Evolutionary conservation across 1,140 invertebrate genomes (phyloP).

Genomic region (Aphelinus certus): DNA sequence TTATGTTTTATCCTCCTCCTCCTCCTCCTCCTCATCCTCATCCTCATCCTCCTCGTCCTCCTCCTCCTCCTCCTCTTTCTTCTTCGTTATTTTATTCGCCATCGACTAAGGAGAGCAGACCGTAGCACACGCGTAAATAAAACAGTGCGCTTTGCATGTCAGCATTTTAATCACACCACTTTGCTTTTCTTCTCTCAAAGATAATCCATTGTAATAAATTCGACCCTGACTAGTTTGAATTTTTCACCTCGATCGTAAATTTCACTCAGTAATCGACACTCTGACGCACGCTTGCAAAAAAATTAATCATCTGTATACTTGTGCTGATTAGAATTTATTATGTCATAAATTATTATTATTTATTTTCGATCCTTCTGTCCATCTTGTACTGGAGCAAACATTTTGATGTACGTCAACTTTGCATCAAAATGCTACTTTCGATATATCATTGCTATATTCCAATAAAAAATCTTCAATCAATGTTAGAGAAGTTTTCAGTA

Average conservation of each 20-base stretch:
- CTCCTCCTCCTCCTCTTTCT: background rate
- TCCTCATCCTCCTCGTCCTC: background rate
- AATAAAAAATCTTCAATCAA: too few relatives aligned
- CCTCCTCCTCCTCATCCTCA: background rate
- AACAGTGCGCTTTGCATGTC: slow-evolving; percentile 11
- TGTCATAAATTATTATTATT: too few relatives aligned
- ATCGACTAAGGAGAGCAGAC: background rate
- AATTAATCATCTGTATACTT: too few relatives aligned
- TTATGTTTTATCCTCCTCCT: background rate
- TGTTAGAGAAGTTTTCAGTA: too few relatives aligned
- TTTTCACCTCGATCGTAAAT: slow-evolving; percentile 21
- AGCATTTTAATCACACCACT: slow-evolving; percentile 19
- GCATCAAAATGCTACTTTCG: too few relatives aligned
- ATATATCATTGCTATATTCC: too few relatives aligned
- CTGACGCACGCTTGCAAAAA: too few relatives aligned
- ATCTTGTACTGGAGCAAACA: too few relatives aligned
- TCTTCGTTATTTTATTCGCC: background rate
- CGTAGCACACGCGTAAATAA: background rate
- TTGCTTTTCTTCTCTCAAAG: background rate
- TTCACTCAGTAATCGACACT: background rate
- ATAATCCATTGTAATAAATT: slow-evolving; percentile 24
- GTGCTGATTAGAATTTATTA: too few relatives aligned
- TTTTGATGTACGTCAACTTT: too few relatives aligned
- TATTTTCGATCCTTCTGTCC: too few relatives aligned
- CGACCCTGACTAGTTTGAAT: slow-evolving; percentile 12